phyloP scores from a whole-genome alignment of 2,888 invertebrate genomes.

The Cephus runcator region DNA sequence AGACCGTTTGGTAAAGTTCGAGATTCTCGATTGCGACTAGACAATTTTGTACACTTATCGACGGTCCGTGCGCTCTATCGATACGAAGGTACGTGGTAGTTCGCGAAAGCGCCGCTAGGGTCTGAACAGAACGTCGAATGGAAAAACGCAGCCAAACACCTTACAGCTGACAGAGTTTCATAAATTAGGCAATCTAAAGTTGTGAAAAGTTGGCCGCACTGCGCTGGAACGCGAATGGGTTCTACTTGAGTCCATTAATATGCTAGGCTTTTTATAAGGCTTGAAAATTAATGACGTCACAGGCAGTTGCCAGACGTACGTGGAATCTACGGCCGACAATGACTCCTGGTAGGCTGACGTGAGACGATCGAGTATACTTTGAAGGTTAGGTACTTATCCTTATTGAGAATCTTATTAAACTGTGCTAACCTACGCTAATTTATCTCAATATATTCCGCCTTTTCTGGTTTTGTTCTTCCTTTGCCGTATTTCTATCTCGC shows the following conservation, averaged over 20 bases:
- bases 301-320: not conserved
- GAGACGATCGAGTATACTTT: not conserved
- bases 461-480: not conserved
- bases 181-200: slow-evolving; percentile 25
- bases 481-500: not conserved
- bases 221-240: slow-evolving; percentile 7
- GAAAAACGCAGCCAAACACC: slow-evolving; percentile 9
- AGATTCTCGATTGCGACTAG: not conserved
- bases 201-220: slow-evolving; percentile 20
- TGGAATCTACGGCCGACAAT: not conserved
- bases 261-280: not conserved
- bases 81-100: not conserved
- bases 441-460: not conserved
- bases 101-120: not conserved
- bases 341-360: not conserved
- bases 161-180: slow-evolving; percentile 18
- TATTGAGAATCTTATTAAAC: not conserved
- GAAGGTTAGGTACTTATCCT: not conserved
- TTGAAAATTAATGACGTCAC: slow-evolving; percentile 2
- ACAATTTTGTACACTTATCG: not conserved
- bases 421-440: not conserved
- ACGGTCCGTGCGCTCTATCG: not conserved
- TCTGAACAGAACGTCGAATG: not conserved
- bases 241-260: not conserved
- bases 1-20: not conserved